A percentile compares a stretch with the other conserved stretches of the same genome.
These are phyloP conservation scores for Drosophila eugracilis DNA, from an alignment of 1,140 invertebrate genomes.

Conservation along the genomic window DNA sequence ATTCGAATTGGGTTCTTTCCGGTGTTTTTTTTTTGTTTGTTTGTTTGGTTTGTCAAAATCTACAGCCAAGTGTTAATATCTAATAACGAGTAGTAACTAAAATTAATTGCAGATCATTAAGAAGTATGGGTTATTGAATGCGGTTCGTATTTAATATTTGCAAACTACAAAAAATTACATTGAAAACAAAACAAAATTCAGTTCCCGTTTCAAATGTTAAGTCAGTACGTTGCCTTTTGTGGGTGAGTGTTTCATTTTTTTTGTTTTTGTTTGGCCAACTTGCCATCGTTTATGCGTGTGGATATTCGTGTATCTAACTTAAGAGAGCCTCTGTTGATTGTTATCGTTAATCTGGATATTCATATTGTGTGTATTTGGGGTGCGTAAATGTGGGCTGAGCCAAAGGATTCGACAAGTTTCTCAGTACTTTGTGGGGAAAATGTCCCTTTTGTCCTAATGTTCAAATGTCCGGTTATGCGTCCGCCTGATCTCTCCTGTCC, in stretches of 20 bases:
- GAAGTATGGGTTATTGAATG: constrained; percentile 59
- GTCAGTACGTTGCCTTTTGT: constrained; percentile 46
- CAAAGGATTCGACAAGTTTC: constrained; percentile 69
- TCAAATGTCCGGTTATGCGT: constrained; percentile 9
- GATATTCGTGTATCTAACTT: constrained; percentile 65
- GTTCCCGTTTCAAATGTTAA: constrained; percentile 53
- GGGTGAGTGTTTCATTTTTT: no score
- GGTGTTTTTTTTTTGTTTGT: constrained; percentile 52
- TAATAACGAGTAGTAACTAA: constrained; percentile 66
- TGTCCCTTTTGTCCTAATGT: constrained; percentile 11
- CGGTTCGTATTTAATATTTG: constrained; percentile 53
- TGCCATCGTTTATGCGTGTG: constrained; percentile 43
- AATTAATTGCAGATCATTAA: constrained; percentile 68
- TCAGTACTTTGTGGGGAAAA: constrained; percentile 61
- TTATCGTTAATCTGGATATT: constrained; percentile 51
- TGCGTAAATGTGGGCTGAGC: constrained; percentile 46
- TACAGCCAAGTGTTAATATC: constrained; percentile 83
- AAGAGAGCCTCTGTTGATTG: constrained; percentile 79
- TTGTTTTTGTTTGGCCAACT: constrained; percentile 50
- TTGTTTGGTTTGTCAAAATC: constrained; percentile 75
- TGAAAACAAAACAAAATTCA: constrained; percentile 79
- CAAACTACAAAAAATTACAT: constrained; percentile 73
- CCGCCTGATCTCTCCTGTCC: no score
- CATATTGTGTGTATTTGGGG: constrained; percentile 28
- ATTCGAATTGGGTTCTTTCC: constrained; percentile 32